phyloP scores from a whole-genome alignment of 1,140 invertebrate species.

The Drosophila repleta region DNA sequence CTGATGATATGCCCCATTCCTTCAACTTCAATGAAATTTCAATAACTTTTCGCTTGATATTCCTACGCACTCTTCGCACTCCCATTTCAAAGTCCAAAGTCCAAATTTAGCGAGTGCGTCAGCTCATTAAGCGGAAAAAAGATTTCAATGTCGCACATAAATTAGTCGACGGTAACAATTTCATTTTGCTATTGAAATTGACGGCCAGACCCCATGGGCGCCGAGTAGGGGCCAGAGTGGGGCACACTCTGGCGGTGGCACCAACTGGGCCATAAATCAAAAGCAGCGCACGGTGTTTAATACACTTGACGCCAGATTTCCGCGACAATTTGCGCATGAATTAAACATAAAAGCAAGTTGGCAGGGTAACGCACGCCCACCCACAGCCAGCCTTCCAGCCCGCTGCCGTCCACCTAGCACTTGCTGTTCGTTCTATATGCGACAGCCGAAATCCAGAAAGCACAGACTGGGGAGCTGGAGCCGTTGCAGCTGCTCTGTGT shows the following conservation, averaged over 20 bases:
- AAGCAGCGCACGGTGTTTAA: constrained; percentile 75
- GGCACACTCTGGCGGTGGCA: constrained; percentile 20
- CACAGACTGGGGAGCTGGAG: background rate
- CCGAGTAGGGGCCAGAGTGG: background rate
- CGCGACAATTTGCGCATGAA: constrained; percentile 82
- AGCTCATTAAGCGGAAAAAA: constrained; percentile 39
- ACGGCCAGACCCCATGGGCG: constrained; percentile 44
- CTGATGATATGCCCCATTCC: too few species aligned
- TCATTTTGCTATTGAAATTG: constrained; percentile 76
- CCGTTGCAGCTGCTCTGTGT: constrained; percentile 10
- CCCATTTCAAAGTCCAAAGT: background rate
- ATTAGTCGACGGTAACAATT: constrained; percentile 72
- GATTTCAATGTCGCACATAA: constrained; percentile 59
- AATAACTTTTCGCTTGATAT: too few species aligned
- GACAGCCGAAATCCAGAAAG: background rate
- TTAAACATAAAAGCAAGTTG: constrained; percentile 79
- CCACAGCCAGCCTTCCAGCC: background rate
- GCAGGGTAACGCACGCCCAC: constrained; percentile 41
- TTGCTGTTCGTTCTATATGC: background rate
- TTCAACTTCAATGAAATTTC: too few species aligned
- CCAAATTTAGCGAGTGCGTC: constrained; percentile 10
- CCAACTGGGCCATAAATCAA: constrained; percentile 73
- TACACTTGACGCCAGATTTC: constrained; percentile 82
- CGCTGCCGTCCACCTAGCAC: background rate
- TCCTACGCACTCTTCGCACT: background rate